Evolutionary conservation across 2,888 invertebrate species (phyloP), one percentile per base, ranked within the genome.

Genomic region (Stratiomys singularior): DNA sequence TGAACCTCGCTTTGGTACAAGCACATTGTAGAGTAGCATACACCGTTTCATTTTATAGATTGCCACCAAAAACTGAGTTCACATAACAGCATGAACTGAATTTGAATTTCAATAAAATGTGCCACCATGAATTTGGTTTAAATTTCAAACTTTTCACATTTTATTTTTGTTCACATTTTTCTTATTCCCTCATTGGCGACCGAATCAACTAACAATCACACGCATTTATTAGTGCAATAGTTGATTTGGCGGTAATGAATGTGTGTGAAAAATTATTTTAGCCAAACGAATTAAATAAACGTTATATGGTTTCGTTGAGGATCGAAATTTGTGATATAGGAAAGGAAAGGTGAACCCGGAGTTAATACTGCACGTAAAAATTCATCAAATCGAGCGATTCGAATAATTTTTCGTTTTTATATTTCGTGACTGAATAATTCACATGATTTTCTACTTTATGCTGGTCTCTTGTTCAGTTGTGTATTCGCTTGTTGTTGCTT

Each of bases 21-120:
- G 3, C 37, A 9, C 37, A n/a, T n/a, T n/a, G 37, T 9, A 37
- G 3, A 37, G 37, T 5, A 5, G 37, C 9, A 5, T 37, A 37
- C 5, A 37, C 25, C 11, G 25, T 1, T 60, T 60, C 23, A 18
- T 60, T 60, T 60, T 60, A 60, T 60, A 67, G 44, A 21, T 67
- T 37, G 27, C 60, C 60, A 60, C 60, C 1, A 25, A 21, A n/a
- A 23, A 30, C 25, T 66, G n/a, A 66, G 15, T 66, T 18, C 66
- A 23, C 46, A 11, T 7, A 56, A 76, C 63, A 76, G 46, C 76
- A 63, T 76, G 76, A 46, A 23, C 76, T 25, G 76, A 64, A 76
- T 76, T 76, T 52, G 47, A 76, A 76, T 56, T 76, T 76, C 44
- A 37, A 76, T 60, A 76, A 63, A 76, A 71, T 71, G 21, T 47